Evolutionary conservation across 2,797 vertebrate species (phyloP), one percentile per base, ranked within the genome.

Genomic region (Cossypha niveicapilla): DNA sequence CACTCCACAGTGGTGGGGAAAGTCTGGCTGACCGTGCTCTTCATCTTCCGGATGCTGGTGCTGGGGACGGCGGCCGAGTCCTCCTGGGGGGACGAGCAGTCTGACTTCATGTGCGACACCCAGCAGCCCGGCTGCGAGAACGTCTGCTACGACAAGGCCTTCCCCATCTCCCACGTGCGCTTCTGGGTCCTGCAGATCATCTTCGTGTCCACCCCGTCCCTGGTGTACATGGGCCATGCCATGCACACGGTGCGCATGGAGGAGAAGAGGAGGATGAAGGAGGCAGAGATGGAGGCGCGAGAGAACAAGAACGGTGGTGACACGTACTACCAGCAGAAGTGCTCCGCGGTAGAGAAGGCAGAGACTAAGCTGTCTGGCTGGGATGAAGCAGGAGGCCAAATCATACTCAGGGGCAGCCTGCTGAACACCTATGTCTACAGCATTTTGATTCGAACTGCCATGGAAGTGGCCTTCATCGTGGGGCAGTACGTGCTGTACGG

Each of bases 161-260:
- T 99, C 96, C 99, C 99, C 93, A 99, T 99, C 62, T 99, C 99
- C 45, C 99, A 99, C 53, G 99, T 99, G 77, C 98, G 99, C 80
- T 99, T 98, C 73, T 99, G 99, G 99, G 99, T 99, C 57, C 98
- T 99, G 42, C 99, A 99, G 98, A 99, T 99, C 45, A 99, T 99
- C 87, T 99, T 99, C 2, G 99, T 99, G 27, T 99, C 99, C 95
- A 99, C 99, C 0, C 99, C 99, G 0, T 99, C 99, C 2, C 98
- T 99, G 60, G 98, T 99, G 79, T 99, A 99, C 97, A 99, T 99
- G 99, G 99, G 98, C 90, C 99, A 99, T 0, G 99, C 99, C 5
- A 98, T 99, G 98, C 99, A 99, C 96, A 98, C 92, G 0, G 98
- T 99, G 66, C 98, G 98, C 37, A 96, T 97, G 95, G 98, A 99